Evolutionary conservation across 2,888 invertebrate species (phyloP).

Genomic region (Tachina lurida): DNA sequence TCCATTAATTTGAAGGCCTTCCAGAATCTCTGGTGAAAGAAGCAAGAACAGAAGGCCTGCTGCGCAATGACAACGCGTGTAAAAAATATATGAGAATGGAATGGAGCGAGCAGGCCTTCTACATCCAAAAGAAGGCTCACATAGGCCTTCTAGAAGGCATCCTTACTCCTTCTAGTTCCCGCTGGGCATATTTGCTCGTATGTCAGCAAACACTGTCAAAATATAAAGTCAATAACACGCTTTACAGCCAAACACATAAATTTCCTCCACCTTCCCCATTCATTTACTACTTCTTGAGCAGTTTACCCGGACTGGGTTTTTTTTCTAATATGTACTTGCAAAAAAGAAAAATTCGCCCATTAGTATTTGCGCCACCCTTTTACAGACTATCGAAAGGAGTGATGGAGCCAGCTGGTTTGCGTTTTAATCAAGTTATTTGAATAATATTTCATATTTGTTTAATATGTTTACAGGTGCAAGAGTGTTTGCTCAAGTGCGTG

Average conservation of each 20-base stretch:
- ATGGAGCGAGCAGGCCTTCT: too few relatives aligned
- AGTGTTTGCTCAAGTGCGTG: conserved; percentile 1
- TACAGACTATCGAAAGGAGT: not conserved
- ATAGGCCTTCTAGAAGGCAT: too few relatives aligned
- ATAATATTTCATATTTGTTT: conserved; percentile 30
- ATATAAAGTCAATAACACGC: not conserved
- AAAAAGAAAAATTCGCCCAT: not conserved
- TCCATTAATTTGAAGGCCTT: too few relatives aligned
- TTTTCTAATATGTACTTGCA: not conserved
- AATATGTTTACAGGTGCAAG: conserved; percentile 9
- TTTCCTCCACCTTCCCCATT: too few relatives aligned
- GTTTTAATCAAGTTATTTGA: conserved; percentile 41
- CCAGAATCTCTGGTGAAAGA: too few relatives aligned
- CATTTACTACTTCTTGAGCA: not conserved
- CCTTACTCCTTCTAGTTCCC: too few relatives aligned
- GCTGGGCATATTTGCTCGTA: not conserved
- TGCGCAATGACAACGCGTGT: too few relatives aligned
- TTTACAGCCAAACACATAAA: not conserved
- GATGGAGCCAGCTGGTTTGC: not conserved
- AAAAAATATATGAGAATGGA: too few relatives aligned
- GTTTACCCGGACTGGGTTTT: not conserved
- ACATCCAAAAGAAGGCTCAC: too few relatives aligned
- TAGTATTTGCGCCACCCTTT: not conserved
- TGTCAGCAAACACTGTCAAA: not conserved
- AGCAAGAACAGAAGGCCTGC: too few relatives aligned